phyloP scores from a whole-genome alignment of 2,888 invertebrate genomes.

The Drosophila imparisetae region DNA sequence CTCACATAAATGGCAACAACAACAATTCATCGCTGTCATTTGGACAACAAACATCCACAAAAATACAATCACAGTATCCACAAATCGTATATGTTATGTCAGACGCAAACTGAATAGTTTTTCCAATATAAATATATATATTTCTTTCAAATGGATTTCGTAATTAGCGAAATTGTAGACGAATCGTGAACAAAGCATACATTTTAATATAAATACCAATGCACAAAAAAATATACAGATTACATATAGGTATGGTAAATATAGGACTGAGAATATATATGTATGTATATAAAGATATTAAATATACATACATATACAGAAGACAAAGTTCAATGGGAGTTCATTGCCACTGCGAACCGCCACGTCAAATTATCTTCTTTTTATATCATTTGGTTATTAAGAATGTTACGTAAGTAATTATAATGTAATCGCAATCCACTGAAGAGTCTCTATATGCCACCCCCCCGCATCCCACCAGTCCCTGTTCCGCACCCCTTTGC shows the following conservation, averaged over 20 bases:
- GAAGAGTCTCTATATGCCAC: background rate
- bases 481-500: background rate
- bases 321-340: background rate
- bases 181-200: background rate
- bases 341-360: slow-evolving; percentile 26
- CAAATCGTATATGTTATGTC: background rate
- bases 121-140: slow-evolving; percentile 7
- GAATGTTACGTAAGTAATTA: slow-evolving; percentile 59
- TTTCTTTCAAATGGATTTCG: slow-evolving; percentile 10
- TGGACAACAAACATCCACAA: slow-evolving; percentile 12
- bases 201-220: background rate
- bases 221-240: background rate
- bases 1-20: slow-evolving; percentile 57
- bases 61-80: slow-evolving; percentile 11
- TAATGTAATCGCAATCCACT: slow-evolving; percentile 62
- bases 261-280: background rate
- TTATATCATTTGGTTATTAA: slow-evolving; percentile 64
- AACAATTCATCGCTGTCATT: slow-evolving; percentile 52
- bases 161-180: slow-evolving; percentile 4
- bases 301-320: background rate
- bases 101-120: slow-evolving; percentile 8
- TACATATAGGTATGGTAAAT: background rate
- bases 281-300: background rate
- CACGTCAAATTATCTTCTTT: slow-evolving; percentile 22
- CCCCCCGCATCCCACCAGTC: background rate